Evolutionary conservation across 1,140 invertebrate species (phyloP).

Genomic region (Aphis craccivora): DNA sequence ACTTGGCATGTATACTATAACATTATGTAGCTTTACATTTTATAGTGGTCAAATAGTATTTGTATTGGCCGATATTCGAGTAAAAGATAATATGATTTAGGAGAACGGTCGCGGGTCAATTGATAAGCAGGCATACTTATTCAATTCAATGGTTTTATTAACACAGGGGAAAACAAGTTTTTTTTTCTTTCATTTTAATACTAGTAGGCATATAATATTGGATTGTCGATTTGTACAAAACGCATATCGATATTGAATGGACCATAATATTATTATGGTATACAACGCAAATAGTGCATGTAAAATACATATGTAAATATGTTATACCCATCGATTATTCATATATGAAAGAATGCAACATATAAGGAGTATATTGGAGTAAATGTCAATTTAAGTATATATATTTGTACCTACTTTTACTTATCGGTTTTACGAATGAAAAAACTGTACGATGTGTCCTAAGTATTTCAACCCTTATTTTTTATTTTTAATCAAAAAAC

Average conservation of each 20-base stretch:
- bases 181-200: background rate
- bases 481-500: background rate
- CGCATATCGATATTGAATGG: background rate
- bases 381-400: constrained; percentile 1
- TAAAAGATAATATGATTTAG: background rate
- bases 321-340: background rate
- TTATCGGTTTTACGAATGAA: background rate
- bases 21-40: background rate
- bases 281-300: constrained; percentile 28
- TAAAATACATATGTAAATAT: background rate
- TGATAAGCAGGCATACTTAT: background rate
- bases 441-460: background rate
- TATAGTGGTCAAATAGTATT: background rate
- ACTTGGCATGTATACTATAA: background rate
- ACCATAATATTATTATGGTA: background rate
- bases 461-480: background rate
- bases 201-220: background rate
- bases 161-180: background rate
- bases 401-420: background rate
- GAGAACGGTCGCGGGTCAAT: background rate
- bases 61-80: background rate
- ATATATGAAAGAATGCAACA: background rate
- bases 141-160: background rate
- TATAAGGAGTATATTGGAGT: background rate
- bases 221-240: background rate